A percentile compares a stretch with the other conserved stretches of the same genome.
phyloP scores from a whole-genome alignment of 1,140 invertebrate species.

The Drosophila aff. region DNA sequence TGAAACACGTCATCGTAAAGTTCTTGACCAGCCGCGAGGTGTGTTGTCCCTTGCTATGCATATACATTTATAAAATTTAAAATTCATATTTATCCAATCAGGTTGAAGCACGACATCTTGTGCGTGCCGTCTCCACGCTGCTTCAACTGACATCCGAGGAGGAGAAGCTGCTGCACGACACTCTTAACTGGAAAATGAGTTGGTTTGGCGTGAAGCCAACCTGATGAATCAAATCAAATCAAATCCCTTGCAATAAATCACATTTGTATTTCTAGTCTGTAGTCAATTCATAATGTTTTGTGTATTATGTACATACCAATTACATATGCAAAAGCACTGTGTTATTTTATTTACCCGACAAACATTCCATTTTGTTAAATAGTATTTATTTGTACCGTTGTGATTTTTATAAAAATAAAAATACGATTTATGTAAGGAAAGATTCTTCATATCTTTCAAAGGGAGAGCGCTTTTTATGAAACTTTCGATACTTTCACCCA shows the following conservation, averaged over 20 bases:
- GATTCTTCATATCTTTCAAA: background rate
- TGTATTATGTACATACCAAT: constrained; percentile 50
- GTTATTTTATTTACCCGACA: constrained; percentile 50
- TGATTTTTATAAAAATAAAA: constrained; percentile 59
- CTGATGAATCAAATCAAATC: constrained; percentile 56
- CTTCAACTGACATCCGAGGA: constrained; percentile 94
- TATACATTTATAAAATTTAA: no score
- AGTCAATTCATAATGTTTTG: constrained; percentile 51
- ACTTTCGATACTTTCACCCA: background rate
- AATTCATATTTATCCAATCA: constrained; percentile 12
- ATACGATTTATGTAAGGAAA: constrained; percentile 32
- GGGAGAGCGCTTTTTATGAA: background rate
- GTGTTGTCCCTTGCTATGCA: no score
- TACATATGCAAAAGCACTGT: constrained; percentile 43
- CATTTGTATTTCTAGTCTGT: constrained; percentile 50
- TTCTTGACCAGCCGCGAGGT: constrained; percentile 95
- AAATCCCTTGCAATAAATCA: constrained; percentile 38
- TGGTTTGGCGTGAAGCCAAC: constrained; percentile 91
- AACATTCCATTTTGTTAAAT: constrained; percentile 61
- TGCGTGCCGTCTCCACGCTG: constrained; percentile 93
- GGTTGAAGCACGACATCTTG: constrained; percentile 94
- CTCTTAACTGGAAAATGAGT: constrained; percentile 94
- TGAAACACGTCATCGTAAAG: constrained; percentile 96
- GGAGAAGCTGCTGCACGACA: constrained; percentile 94
- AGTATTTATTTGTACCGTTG: constrained; percentile 59